Percentiles rank a stretch among this genome's conserved stretches.
Evolutionary conservation across 2,888 invertebrate genomes (phyloP).

Genomic region (Campoletis raptor): DNA sequence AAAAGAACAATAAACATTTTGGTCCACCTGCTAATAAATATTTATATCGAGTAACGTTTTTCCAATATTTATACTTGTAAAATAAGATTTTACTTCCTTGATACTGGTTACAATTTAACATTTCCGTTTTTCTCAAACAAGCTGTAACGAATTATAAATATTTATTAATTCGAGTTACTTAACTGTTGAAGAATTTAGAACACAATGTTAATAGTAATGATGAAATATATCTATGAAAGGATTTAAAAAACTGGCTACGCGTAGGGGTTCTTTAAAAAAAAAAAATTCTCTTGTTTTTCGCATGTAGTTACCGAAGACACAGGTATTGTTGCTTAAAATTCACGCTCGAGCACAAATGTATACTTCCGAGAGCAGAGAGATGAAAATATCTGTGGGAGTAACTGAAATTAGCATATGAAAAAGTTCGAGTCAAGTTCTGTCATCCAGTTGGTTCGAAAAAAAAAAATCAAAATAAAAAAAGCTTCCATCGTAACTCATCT

Average conservation of each 20-base stretch:
- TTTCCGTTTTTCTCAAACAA: background rate
- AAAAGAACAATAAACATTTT: background rate
- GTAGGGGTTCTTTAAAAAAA: constrained; percentile 66
- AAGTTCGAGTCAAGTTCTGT: constrained; percentile 24
- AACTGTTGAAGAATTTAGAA: background rate
- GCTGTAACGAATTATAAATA: background rate
- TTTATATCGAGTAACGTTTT: background rate
- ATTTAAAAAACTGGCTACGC: background rate
- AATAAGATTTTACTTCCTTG: no score
- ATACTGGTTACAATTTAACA: background rate
- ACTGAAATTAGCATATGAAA: constrained; percentile 67
- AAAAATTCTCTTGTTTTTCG: constrained; percentile 73
- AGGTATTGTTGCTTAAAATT: constrained; percentile 51
- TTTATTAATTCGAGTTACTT: background rate
- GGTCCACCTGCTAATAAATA: background rate
- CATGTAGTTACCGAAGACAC: constrained; percentile 67
- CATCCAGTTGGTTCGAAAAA: constrained; percentile 42
- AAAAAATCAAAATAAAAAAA: constrained; percentile 12
- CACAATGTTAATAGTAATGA: background rate
- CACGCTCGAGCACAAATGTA: constrained; percentile 27
- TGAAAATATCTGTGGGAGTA: constrained; percentile 61
- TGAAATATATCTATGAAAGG: background rate
- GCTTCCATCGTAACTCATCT: constrained; percentile 22
- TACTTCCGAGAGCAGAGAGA: constrained; percentile 60
- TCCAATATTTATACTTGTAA: no score